Base-by-base conservation (phyloP, 2,797 vertebrate genomes). In the Adrianichthys oophorus region DNA sequence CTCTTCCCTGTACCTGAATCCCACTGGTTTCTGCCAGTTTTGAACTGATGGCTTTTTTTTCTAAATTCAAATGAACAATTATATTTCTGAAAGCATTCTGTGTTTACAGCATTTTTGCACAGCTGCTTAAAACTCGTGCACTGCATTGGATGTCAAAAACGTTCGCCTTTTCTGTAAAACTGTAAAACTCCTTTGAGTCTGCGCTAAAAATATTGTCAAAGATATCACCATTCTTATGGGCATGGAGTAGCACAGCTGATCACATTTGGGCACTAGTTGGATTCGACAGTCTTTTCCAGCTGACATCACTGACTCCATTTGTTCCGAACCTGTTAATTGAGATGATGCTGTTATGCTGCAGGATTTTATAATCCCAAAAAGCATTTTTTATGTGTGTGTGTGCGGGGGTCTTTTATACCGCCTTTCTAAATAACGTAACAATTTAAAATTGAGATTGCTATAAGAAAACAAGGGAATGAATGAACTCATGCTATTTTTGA, bases 301-400 rank as follows among this genome's bases (percentile, higher is more conserved):
- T 24, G 62, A 73, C 42, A 59, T 66, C 5, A 45, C 44, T 29
- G 44, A 18, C 65, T 63, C 32, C 18, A 47, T 55, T 69, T 72
- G 48, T 62, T 17, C 59, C 24, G 50, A 59, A 54, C 26, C 14
- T 68, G 78, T 3, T 12, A 3, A 37, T 68, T 5, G 6, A 59
- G 70, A 70, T 79, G 77, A 83, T 51, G 80, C 80, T 86, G 85
- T 84, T 76, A 90, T 66, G 83, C 83, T 87, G 49, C 85, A 63
- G 64, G 21, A 37, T 37, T 13, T 37, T 37, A 12, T 37, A 37
- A 37, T 37, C 32, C 32, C 32, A 37, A 10, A 37, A 37, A 12
- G 32, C 32, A 37, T 37, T 37, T 37, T 37, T 37, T 37, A 32
- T 32, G 32, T 3, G 32, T 65, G 78, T 80, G 51, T 64, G 53